Evolutionary conservation across 2,888 invertebrate genomes (phyloP).

Genomic region (Drosophila acutilabella): DNA sequence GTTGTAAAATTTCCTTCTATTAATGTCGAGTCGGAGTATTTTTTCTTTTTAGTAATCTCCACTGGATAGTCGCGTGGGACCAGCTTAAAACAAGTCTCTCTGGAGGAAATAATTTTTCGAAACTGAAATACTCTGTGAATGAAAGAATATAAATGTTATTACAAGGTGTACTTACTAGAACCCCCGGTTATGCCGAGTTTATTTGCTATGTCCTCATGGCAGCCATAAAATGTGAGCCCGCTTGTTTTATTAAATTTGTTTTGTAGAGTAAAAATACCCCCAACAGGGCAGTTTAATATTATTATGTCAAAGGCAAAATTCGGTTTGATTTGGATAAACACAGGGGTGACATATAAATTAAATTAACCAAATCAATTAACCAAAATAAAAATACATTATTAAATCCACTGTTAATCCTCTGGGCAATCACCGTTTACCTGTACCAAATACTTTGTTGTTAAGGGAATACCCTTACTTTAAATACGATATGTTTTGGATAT

Average conservation of each 20-base stretch:
- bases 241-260: not conserved
- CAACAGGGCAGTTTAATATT: not conserved
- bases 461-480: constrained; percentile 22
- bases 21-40: constrained; percentile 89
- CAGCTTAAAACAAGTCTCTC: constrained; percentile 92
- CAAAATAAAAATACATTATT: not conserved
- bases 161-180: constrained; percentile 10
- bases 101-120: constrained; percentile 93
- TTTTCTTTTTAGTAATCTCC: constrained; percentile 93
- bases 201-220: not conserved
- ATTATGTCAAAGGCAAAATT: not conserved
- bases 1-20: constrained; percentile 95
- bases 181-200: constrained; percentile 4
- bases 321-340: not conserved
- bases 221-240: not conserved
- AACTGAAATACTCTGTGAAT: constrained; percentile 94
- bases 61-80: constrained; percentile 94
- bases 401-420: not conserved
- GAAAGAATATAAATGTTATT: constrained; percentile 62
- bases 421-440: not conserved
- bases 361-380: too few species aligned
- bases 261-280: not conserved
- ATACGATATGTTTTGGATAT: constrained; percentile 20
- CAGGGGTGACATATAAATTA: not conserved
- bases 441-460: not conserved